Evolutionary conservation across 1,140 invertebrate species (phyloP).

Genomic region (Camponotus vicinus): DNA sequence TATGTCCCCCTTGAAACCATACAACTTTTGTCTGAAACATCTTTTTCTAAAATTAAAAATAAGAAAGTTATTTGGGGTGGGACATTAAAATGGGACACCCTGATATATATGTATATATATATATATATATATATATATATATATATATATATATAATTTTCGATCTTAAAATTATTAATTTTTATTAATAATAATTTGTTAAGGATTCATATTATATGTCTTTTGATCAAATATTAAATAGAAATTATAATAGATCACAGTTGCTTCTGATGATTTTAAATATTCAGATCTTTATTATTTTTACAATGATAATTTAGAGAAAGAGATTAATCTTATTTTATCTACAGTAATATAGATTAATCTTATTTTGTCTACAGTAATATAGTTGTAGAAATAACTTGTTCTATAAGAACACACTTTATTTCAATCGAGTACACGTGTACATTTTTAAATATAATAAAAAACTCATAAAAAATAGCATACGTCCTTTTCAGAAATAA

Average conservation of each 20-base stretch:
- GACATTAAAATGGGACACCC: too few species aligned
- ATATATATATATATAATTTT: not conserved
- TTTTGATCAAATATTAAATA: not conserved
- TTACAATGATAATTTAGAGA: not conserved
- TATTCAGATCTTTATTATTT: not conserved
- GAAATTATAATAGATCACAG: not conserved
- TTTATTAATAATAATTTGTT: not conserved
- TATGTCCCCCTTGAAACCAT: too few species aligned
- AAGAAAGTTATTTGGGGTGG: too few species aligned
- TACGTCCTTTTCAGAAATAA: not conserved
- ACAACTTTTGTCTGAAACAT: too few species aligned
- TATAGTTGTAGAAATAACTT: not conserved
- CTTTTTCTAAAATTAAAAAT: too few species aligned
- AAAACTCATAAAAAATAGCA: constrained; percentile 1
- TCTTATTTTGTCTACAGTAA: not conserved
- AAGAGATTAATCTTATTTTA: not conserved
- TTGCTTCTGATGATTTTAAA: not conserved
- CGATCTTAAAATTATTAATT: not conserved
- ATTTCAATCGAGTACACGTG: not conserved
- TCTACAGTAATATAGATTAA: too few species aligned
- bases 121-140: too few species aligned
- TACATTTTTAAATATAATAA: not conserved
- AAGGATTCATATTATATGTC: not conserved
- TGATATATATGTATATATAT: too few species aligned
- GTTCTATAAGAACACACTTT: not conserved